A percentile compares a stretch with the other conserved stretches of the same genome.
Evolutionary conservation across 1,140 invertebrate genomes (phyloP).

Genomic region (Heliothis virescens): DNA sequence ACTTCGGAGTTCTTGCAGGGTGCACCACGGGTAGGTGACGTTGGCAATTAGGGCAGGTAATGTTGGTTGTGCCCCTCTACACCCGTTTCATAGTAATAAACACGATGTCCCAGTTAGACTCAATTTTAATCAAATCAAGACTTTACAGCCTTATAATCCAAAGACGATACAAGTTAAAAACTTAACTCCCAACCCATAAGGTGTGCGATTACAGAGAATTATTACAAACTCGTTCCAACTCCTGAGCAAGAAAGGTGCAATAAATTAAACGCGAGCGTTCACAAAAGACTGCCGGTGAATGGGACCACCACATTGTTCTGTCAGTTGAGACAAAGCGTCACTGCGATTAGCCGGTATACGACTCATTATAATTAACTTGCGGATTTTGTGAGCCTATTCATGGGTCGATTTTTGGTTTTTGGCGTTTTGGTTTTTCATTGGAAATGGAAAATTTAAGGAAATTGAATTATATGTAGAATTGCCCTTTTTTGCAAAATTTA

Average conservation of each 20-base stretch:
- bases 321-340: conserved; percentile 46
- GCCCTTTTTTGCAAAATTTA: no score
- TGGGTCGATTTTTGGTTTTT: not conserved
- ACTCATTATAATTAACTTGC: conserved; percentile 50
- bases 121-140: no score
- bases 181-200: not conserved
- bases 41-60: no score
- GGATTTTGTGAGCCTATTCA: conserved; percentile 34
- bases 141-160: no score
- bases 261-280: conserved; percentile 47
- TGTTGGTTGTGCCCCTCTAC: no score
- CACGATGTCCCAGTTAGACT: no score
- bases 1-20: no score
- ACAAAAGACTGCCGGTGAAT: conserved; percentile 48
- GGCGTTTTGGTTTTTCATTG: not conserved
- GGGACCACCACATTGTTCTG: conserved; percentile 45
- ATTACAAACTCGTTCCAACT: conserved; percentile 47
- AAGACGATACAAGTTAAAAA: not conserved
- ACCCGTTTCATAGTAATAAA: no score
- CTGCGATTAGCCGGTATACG: conserved; percentile 47
- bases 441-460: not conserved
- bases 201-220: conserved; percentile 34
- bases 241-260: conserved; percentile 39
- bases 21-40: no score
- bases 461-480: no score